A percentile compares a stretch with the other conserved stretches of the same genome.
Conservation (phyloP, 2,797 vertebrate species). For the Anguilla marmorata region DNA sequence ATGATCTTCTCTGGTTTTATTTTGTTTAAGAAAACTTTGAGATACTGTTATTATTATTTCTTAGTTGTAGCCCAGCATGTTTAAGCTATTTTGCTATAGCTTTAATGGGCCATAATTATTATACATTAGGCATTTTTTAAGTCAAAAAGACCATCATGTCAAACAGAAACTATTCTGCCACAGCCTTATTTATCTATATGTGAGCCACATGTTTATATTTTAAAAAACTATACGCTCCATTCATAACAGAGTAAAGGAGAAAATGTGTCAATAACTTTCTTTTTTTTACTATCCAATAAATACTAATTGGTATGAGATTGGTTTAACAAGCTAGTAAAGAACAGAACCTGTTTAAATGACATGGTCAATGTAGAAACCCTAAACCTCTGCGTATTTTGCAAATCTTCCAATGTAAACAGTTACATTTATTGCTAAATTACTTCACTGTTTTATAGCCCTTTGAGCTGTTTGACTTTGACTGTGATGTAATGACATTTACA, state of each 20-base stretch:
- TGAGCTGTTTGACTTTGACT: slow-evolving; percentile 36
- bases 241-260: slow-evolving; percentile 27
- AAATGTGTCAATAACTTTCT: slow-evolving; percentile 20
- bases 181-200: slow-evolving; percentile 1
- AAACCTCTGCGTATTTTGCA: slow-evolving; percentile 50
- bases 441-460: slow-evolving; percentile 47
- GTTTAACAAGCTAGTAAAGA: slow-evolving; percentile 32
- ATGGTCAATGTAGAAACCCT: slow-evolving; percentile 47
- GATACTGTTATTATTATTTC: no score
- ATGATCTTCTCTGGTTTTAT: no score
- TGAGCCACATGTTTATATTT: not conserved
- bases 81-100: no score
- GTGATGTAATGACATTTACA: slow-evolving; percentile 51
- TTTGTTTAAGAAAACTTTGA: no score
- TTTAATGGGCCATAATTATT: no score
- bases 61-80: no score
- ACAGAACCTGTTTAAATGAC: slow-evolving; percentile 48
- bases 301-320: slow-evolving; percentile 52
- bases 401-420: slow-evolving; percentile 56
- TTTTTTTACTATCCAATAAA: slow-evolving; percentile 55
- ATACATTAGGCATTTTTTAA: not conserved
- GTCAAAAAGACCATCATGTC: not conserved
- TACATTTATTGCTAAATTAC: slow-evolving; percentile 53
- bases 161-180: not conserved
- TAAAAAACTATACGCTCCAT: slow-evolving; percentile 24